Evolutionary conservation across 2,113 vertebrate genomes (phyloP).

Genomic region (Synodontis membranacea): DNA sequence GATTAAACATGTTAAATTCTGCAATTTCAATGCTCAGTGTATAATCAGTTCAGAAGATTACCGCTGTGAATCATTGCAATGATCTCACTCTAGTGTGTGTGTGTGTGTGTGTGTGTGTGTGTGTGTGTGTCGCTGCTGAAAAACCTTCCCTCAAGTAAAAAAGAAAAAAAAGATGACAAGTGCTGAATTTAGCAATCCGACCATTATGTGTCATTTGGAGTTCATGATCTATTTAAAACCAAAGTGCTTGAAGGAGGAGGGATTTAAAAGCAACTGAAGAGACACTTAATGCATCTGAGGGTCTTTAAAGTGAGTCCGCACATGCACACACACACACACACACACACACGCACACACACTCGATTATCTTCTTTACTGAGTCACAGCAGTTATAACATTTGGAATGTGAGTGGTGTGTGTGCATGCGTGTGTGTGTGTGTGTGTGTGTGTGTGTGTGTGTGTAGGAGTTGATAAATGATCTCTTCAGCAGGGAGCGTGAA

Average conservation of each 20-base stretch:
- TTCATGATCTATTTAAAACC: constrained; percentile 19
- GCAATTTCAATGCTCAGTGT: background rate
- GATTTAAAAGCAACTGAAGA: background rate
- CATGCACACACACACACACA: constrained; percentile 11
- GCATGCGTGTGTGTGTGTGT: background rate
- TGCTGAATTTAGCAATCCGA: background rate
- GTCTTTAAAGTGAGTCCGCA: background rate
- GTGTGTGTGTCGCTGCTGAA: background rate
- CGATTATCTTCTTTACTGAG: background rate
- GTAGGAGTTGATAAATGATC: constrained; percentile 16
- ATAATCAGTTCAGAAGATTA: background rate
- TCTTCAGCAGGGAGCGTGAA: constrained; percentile 13
- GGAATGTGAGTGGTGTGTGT: background rate
- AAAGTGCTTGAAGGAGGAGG: background rate
- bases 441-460: background rate
- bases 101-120: background rate
- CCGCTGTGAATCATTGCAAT: background rate
- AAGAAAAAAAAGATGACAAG: background rate
- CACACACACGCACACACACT: background rate
- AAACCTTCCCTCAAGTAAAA: background rate
- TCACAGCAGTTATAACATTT: background rate
- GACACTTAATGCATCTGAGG: background rate
- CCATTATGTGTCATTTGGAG: constrained; percentile 24
- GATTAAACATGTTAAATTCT: background rate
- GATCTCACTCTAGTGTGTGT: background rate